Base-by-base conservation (phyloP, 2,797 vertebrate species). In the Rhabdomys pumilio region DNA sequence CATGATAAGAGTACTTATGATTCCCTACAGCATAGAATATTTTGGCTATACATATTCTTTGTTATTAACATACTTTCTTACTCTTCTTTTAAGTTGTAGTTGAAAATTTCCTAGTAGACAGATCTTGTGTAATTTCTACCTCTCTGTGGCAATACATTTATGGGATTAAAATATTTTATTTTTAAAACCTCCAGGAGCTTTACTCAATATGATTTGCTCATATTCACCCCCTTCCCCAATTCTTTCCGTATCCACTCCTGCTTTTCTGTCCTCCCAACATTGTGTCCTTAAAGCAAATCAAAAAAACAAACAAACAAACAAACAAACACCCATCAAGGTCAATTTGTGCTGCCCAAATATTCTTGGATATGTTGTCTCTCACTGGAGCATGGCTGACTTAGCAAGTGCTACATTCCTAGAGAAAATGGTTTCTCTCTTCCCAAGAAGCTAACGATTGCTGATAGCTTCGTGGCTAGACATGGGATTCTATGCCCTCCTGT, bases 41-140 rank as follows among this genome's bases (percentile, higher is more conserved):
- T 84, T 94, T 84, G 89, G 19, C 12, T 85, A 0, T 61, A 89
- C 50, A 76, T 10, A 12, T 72, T 47, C 53, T 76, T 92, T 95
- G 38, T 41, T 91, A 83, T 88, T 91, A 84, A 84, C 29, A 22
- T 59, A 59, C 77, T 67, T 29, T 83, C 17, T 41, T 22, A 61
- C 5, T 86, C 11, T 6, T 63, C 61, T 79, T 72, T 65, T 41
- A 96, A 86, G 72, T 57, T 57, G 15, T 63, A 86, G 29, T 65
- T 94, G 34, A 13, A n/a, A 80, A 67, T 55, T 82, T 4, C 3
- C 47, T 69, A 55, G 59, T 55, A 26, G n/a, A 20, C 57, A 77
- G 11, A 67, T 59, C 3, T 91, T 65, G 31, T 11, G 81, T 85
- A 4, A 85, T 89, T 89, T 94, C 50, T 92, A 95, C 26, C 47